A percentile compares a stretch with the other conserved stretches of the same genome.
Conservation (phyloP, 2,797 vertebrate genomes). For the Centroberyx gerrardi region DNA sequence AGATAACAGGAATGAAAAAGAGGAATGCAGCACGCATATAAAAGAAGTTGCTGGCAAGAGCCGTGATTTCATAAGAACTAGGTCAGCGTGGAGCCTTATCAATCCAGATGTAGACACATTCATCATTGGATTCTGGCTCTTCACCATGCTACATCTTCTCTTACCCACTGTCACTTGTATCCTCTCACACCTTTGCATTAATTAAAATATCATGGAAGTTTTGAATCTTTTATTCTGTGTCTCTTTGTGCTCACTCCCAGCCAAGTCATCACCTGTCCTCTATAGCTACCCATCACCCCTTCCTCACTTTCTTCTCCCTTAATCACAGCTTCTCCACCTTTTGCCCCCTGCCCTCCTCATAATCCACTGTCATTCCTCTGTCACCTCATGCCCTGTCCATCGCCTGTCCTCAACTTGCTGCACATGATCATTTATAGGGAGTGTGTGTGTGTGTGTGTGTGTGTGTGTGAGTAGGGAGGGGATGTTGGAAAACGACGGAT, state of each 20-base stretch:
- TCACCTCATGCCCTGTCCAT: neutral
- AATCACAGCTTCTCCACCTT: neutral
- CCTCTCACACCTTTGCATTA: neutral
- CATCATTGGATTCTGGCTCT: too few species aligned
- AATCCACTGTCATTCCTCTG: neutral
- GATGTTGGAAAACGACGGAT: neutral
- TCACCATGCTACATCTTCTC: too few species aligned
- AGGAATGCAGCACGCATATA: neutral
- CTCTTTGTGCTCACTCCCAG: neutral
- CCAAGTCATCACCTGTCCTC: constrained; percentile 1
- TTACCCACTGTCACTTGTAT: neutral
- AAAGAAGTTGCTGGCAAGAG: too few species aligned
- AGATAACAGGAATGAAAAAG: neutral
- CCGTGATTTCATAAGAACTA: too few species aligned
- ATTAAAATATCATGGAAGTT: neutral
- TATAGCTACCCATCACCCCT: neutral
- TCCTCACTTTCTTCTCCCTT: constrained; percentile 1
- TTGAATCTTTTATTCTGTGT: neutral
- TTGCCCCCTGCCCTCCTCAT: neutral
- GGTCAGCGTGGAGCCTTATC: too few species aligned
- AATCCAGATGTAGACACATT: too few species aligned
- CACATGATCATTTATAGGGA: neutral
- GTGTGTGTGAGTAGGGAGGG: too few species aligned
- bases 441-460: too few species aligned
- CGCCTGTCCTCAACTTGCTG: neutral